Evolutionary conservation across 2,888 invertebrate species (phyloP), one percentile per base, ranked within the genome.

Genomic region (Parascotia fuliginaria): DNA sequence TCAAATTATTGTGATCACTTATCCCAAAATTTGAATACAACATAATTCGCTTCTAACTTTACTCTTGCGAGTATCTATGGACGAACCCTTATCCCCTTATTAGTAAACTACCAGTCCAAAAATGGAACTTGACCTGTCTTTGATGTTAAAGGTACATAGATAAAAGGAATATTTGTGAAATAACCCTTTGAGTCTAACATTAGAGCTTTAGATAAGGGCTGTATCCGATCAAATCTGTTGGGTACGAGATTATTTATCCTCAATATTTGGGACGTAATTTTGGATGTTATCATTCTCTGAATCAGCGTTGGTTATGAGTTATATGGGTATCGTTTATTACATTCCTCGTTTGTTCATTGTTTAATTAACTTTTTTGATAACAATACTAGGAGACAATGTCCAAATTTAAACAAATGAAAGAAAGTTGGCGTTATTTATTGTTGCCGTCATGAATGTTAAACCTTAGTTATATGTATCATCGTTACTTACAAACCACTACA

Each of bases 111-210:
- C 32, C 0, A 6, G 27, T 28, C 4, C 9, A 11, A 28, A 44
- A 55, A 67, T 55, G 65, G 59, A 63, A 60, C 62, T 70, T 74
- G 75, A 66, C 70, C 73, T 65, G 61, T 51, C 75, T 78, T 75
- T 73, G 72, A 73, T 70, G 69, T 54, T 48, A 48, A 54, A 49
- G 57, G 47, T 50, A 56, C 51, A 50, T 45, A 50, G 43, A 45
- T 62, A 66, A 47, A 60, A 57, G 27, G 45, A 46, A 49, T 63
- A 60, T 53, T 50, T 62, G 29, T 32, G 32, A 29, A 45, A 45
- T 38, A 45, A 38, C 32, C 38, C 44, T 45, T 45, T 45, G 44
- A 45, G 12, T 14, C 13, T 9, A 11, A 22, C 15, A 32, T 38
- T 3, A 13, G 38, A 24, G 11, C 37, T 6, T 11, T 12, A 24